Conservation (phyloP, 2,113 vertebrate genomes). For the Pelodiscus sinensis region DNA sequence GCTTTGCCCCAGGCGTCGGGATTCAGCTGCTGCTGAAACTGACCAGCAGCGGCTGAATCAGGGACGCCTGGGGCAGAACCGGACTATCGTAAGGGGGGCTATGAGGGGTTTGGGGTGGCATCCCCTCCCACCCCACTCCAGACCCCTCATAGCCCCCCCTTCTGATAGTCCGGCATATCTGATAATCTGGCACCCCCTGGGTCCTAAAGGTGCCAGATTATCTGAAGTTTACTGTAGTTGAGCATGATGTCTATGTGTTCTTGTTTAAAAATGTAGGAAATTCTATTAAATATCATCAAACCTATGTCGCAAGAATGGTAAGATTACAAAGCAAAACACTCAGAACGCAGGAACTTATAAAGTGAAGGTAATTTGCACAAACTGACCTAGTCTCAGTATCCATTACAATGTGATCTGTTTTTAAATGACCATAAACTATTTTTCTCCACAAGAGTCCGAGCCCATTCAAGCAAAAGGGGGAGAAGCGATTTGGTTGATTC, state of each 20-base stretch:
- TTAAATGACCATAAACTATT: neutral
- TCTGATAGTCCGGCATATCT: too few species aligned
- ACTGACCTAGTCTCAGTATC: neutral
- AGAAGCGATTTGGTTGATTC: neutral
- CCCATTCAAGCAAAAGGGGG: neutral
- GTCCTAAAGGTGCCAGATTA: too few species aligned
- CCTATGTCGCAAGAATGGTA: neutral
- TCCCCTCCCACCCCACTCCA: too few species aligned
- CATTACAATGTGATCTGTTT: neutral
- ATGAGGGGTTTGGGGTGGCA: too few species aligned
- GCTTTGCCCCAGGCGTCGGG: too few species aligned
- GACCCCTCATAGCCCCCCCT: too few species aligned
- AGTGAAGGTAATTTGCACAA: neutral
- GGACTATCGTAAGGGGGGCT: too few species aligned
- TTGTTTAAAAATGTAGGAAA: neutral
- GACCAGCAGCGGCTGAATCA: too few species aligned
- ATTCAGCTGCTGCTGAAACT: too few species aligned
- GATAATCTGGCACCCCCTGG: too few species aligned
- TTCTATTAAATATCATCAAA: neutral
- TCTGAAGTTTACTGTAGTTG: too few species aligned
- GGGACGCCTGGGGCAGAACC: too few species aligned
- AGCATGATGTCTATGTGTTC: neutral
- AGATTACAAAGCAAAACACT: neutral
- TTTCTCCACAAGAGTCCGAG: neutral
- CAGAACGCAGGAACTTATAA: neutral